phyloP scores from a whole-genome alignment of 2,113 vertebrate species.

The Camelus dromedarius region DNA sequence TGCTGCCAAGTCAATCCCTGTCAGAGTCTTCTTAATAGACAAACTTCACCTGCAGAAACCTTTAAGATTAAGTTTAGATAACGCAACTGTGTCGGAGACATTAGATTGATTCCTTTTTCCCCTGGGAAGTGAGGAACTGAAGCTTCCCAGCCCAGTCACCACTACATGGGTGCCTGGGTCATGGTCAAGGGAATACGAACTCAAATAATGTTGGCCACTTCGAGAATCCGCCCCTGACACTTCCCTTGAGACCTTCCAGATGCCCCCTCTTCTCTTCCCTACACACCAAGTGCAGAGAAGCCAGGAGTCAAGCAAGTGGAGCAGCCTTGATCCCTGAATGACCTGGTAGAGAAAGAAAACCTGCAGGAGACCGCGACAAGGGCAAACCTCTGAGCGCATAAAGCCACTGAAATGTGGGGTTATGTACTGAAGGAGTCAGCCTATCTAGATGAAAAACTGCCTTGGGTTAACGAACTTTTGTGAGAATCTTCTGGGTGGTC shows the following conservation, averaged over 20 bases:
- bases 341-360: not conserved
- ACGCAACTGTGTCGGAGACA: not conserved
- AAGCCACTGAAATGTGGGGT: not conserved
- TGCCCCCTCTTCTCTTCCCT: not conserved
- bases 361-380: not conserved
- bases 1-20: not conserved
- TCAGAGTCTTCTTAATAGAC: not conserved
- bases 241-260: not conserved
- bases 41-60: not conserved
- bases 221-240: not conserved
- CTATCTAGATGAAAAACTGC: not conserved
- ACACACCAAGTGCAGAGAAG: not conserved
- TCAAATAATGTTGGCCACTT: not conserved
- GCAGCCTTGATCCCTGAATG: not conserved
- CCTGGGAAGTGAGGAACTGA: not conserved
- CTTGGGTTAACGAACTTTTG: not conserved
- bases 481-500: not conserved
- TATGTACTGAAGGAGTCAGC: not conserved
- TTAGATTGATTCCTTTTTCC: not conserved
- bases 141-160: not conserved
- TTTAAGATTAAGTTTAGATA: not conserved
- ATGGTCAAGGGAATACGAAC: rapidly evolving
- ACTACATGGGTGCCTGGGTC: too few species aligned
- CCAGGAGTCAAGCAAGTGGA: not conserved
- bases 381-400: not conserved